phyloP scores from a whole-genome alignment of 2,797 vertebrate species.

The Pampus argenteus region DNA sequence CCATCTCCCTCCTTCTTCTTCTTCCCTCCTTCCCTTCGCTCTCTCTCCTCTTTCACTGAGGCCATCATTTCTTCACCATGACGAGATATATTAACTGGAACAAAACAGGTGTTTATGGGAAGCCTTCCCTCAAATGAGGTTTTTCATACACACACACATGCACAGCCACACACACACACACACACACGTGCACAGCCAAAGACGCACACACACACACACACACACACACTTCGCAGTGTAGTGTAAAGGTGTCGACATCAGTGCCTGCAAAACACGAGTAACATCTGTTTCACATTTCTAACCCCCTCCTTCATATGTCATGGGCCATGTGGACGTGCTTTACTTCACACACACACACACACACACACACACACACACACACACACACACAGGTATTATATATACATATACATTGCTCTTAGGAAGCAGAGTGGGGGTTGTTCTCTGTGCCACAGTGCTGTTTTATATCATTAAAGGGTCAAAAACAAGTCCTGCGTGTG shows the following conservation, averaged over 20 bases:
- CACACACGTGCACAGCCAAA: not conserved
- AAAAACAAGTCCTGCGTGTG: not conserved
- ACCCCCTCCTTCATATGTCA: constrained; percentile 38
- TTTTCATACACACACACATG: constrained; percentile 42
- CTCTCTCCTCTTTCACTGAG: constrained; percentile 68
- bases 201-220: constrained; percentile 27
- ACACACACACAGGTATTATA: constrained; percentile 12
- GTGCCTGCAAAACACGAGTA: constrained; percentile 50
- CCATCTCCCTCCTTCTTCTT: constrained; percentile 14
- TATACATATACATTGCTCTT: not conserved
- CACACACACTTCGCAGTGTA: constrained; percentile 22
- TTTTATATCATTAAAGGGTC: not conserved
- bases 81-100: constrained; percentile 74
- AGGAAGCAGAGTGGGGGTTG: not conserved
- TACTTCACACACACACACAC: constrained; percentile 26
- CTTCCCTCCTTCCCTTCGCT: constrained; percentile 40
- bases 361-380: constrained; percentile 21
- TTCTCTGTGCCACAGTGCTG: not conserved
- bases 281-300: constrained; percentile 75
- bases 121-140: constrained; percentile 57
- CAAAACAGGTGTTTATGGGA: constrained; percentile 83
- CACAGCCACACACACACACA: constrained; percentile 13
- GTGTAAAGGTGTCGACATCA: constrained; percentile 70
- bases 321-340: constrained; percentile 51
- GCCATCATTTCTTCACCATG: constrained; percentile 72